Percentiles rank a stretch among this genome's conserved stretches.
Evolutionary conservation across 2,888 invertebrate genomes (phyloP).

Genomic region (Lasius platythorax): DNA sequence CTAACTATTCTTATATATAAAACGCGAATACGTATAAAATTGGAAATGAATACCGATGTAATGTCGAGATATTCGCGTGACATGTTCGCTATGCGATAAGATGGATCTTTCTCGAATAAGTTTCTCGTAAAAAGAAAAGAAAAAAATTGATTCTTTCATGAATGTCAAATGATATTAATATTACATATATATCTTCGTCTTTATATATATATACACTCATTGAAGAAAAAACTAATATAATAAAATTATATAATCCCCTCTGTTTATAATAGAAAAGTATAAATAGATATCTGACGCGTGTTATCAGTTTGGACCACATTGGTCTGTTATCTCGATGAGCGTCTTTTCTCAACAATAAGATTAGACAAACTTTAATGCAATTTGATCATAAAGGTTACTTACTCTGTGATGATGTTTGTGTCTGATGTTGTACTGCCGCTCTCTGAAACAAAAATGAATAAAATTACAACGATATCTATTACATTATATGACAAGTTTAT

Average conservation of each 20-base stretch:
- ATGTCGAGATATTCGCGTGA: not conserved
- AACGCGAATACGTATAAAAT: not conserved
- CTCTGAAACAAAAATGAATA: slow-evolving; percentile 88
- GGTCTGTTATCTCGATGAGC: slow-evolving; percentile 40
- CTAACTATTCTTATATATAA: not conserved
- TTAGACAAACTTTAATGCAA: slow-evolving; percentile 50
- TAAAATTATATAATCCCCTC: not conserved
- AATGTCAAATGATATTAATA: not conserved
- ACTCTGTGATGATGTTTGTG: slow-evolving; percentile 88
- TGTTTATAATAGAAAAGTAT: not conserved
- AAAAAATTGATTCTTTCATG: not conserved
- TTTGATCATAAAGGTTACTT: slow-evolving; percentile 80
- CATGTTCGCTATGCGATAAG: not conserved
- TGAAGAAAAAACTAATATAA: not conserved
- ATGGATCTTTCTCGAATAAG: not conserved
- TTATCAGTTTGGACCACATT: slow-evolving; percentile 20
- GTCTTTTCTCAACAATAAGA: slow-evolving; percentile 18
- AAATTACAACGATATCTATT: not conserved
- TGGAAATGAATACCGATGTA: not conserved
- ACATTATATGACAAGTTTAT: not conserved
- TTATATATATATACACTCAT: not conserved
- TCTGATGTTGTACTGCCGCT: slow-evolving; percentile 90
- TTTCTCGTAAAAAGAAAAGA: no score
- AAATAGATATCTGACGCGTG: slow-evolving; percentile 20
- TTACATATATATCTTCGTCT: not conserved